Evolutionary conservation across 2,888 invertebrate species (phyloP).

Genomic region (Drosophila subsilvestris): DNA sequence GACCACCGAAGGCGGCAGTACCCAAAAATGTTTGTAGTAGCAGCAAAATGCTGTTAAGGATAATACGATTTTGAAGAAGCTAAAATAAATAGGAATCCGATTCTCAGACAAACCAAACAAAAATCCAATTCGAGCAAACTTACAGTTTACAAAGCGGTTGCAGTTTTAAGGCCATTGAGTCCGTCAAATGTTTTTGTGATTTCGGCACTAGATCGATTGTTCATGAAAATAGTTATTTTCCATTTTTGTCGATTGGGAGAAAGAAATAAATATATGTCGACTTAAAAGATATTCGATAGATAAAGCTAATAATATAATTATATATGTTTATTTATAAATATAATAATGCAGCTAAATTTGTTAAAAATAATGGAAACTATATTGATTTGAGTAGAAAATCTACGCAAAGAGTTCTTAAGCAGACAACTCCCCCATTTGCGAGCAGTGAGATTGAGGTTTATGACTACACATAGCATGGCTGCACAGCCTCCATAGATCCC

Average conservation of each 20-base stretch:
- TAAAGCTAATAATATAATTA: too few relatives aligned
- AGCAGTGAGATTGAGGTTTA: conserved; percentile 4
- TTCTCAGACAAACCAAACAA: conserved; percentile 20
- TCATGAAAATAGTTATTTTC: too few relatives aligned
- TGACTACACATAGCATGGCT: conserved; percentile 2
- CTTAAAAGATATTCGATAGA: too few relatives aligned
- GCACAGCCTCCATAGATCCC: conserved; percentile 4
- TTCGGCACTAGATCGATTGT: too few relatives aligned
- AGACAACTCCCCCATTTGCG: neutral
- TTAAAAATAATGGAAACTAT: neutral
- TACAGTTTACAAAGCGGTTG: neutral
- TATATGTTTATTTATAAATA: too few relatives aligned
- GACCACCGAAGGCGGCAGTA: conserved; percentile 71
- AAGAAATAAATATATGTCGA: too few relatives aligned
- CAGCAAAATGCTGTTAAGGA: conserved; percentile 53
- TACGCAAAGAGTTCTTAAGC: neutral
- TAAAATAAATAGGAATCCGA: conserved; percentile 16
- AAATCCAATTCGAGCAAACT: neutral
- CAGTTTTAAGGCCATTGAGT: conserved; percentile 19
- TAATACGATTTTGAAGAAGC: conserved; percentile 31
- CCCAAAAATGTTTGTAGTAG: conserved; percentile 22
- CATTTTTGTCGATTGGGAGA: too few relatives aligned
- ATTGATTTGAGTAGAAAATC: neutral
- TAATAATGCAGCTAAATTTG: too few relatives aligned
- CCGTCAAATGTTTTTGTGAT: neutral